Conservation (phyloP, 2,113 vertebrate species). For the Hippoglossus stenolepis region DNA sequence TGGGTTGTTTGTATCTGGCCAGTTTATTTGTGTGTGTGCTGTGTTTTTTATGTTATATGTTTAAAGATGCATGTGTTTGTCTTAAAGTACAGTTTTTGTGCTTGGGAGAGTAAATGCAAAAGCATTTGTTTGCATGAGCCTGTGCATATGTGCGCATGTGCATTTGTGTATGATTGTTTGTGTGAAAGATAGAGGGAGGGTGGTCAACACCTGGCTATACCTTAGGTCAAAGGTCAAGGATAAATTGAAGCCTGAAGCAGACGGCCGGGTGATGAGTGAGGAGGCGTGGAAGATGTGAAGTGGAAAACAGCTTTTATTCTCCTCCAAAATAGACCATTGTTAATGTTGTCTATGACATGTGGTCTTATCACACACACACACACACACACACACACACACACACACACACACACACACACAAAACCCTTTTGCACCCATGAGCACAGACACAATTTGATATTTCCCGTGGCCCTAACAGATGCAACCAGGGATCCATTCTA, state of each 20-base stretch:
- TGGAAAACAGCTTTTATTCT: slow-evolving; percentile 47
- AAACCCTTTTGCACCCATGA: background rate
- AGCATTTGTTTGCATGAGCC: too few species aligned
- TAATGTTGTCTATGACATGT: slow-evolving; percentile 67
- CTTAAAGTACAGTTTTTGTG: background rate
- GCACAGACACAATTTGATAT: slow-evolving; percentile 16
- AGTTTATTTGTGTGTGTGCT: background rate
- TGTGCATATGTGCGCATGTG: background rate
- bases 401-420: background rate
- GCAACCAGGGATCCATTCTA: background rate
- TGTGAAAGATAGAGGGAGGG: background rate
- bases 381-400: slow-evolving; percentile 9
- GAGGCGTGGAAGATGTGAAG: slow-evolving; percentile 24
- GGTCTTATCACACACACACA: slow-evolving; percentile 58
- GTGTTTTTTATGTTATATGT: background rate
- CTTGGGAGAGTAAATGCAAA: background rate
- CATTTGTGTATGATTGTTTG: background rate
- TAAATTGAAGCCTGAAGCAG: slow-evolving; percentile 59
- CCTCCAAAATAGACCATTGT: slow-evolving; percentile 72
- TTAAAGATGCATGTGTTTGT: background rate
- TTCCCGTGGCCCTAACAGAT: background rate
- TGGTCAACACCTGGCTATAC: slow-evolving; percentile 70
- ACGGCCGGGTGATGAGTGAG: slow-evolving; percentile 38
- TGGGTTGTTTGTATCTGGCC: slow-evolving; percentile 15
- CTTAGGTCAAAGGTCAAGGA: slow-evolving; percentile 77